Evolutionary conservation across 2,888 invertebrate species (phyloP).

Genomic region (Heliconius erato): DNA sequence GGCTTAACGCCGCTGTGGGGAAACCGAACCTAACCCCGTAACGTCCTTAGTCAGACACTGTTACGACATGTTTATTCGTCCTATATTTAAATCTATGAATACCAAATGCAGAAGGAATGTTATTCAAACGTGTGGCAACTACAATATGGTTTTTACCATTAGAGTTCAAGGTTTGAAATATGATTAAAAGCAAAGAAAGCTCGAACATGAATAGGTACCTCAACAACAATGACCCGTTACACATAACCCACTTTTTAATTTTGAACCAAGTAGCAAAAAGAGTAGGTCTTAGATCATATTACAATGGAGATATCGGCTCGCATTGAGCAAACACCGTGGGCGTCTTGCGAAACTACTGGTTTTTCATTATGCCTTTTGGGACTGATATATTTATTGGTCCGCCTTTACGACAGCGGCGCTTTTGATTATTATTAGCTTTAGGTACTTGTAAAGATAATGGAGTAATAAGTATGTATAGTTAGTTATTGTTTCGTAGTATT

Average conservation of each 20-base stretch:
- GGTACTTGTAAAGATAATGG: slow-evolving; percentile 41
- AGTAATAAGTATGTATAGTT: slow-evolving; percentile 38
- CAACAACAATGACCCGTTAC: slow-evolving; percentile 12
- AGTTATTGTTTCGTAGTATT: slow-evolving; percentile 34
- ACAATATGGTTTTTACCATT: neutral
- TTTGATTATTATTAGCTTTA: slow-evolving; percentile 37
- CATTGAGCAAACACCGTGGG: slow-evolving; percentile 47
- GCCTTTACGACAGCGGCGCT: slow-evolving; percentile 37
- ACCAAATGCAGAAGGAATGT: neutral
- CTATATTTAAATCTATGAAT: neutral
- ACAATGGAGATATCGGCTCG: slow-evolving; percentile 43
- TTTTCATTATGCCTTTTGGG: slow-evolving; percentile 47
- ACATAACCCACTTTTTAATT: slow-evolving; percentile 20
- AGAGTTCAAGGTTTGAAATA: neutral
- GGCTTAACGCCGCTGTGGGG: too few relatives aligned
- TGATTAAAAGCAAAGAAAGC: neutral
- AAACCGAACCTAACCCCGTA: too few relatives aligned
- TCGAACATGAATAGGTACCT: neutral
- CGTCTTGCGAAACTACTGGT: slow-evolving; percentile 50
- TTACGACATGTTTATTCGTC: too few relatives aligned
- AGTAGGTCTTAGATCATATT: slow-evolving; percentile 30
- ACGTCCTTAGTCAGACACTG: too few relatives aligned
- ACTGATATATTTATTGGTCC: slow-evolving; percentile 39
- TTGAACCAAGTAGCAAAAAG: slow-evolving; percentile 37
- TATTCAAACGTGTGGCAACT: neutral